phyloP scores from a whole-genome alignment of 2,113 vertebrate genomes.

The Pandion haliaetus region DNA sequence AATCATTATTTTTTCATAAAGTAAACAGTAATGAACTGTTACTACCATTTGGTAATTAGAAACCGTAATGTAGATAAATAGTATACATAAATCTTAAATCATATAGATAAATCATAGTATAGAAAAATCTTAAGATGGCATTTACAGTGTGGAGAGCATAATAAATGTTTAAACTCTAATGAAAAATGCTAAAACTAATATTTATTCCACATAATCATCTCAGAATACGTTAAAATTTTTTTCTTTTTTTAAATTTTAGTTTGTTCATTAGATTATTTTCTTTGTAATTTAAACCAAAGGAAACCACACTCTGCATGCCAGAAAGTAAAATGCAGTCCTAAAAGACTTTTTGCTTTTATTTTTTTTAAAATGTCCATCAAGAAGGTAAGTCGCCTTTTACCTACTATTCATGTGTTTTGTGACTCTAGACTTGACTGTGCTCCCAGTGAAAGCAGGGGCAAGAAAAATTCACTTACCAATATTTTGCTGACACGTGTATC shows the following conservation, averaged over 20 bases:
- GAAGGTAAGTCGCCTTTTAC: not conserved
- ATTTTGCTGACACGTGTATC: not conserved
- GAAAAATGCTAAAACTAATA: not conserved
- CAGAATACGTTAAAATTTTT: not conserved
- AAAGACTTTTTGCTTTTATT: not conserved
- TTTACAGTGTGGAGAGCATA: not conserved
- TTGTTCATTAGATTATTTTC: not conserved
- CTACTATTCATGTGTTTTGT: not conserved
- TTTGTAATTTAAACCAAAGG: not conserved
- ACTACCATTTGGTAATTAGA: not conserved
- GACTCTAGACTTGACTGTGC: constrained; percentile 33
- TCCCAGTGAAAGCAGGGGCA: not conserved
- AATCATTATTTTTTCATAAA: not conserved
- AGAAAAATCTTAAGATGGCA: not conserved
- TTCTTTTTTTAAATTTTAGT: not conserved
- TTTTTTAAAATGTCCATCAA: not conserved
- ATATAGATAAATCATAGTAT: fast-evolving
- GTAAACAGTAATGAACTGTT: not conserved
- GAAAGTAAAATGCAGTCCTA: not conserved
- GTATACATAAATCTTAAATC: not conserved
- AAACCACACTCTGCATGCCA: not conserved
- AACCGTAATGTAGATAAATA: not conserved
- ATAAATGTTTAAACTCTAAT: not conserved
- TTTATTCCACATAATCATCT: not conserved
- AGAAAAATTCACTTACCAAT: not conserved